Evolutionary conservation across 2,888 invertebrate species (phyloP).

Genomic region (Strigamia maritima): DNA sequence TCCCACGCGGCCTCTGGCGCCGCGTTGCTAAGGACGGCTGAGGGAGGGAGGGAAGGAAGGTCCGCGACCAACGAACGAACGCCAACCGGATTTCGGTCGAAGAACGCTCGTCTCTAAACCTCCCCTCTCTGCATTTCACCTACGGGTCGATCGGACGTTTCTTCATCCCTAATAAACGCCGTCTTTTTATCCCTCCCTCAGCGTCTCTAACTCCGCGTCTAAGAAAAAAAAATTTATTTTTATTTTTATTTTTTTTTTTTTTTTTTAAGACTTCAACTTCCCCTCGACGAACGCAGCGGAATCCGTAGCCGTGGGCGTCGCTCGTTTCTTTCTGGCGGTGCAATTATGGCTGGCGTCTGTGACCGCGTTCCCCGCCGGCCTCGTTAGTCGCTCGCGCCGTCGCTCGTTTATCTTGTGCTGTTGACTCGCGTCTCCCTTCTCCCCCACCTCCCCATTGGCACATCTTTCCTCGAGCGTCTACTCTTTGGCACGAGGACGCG

Average conservation of each 20-base stretch:
- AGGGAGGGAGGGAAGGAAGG: not conserved
- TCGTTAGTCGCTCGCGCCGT: constrained; percentile 19
- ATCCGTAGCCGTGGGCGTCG: constrained; percentile 22
- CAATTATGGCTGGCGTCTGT: constrained; percentile 26
- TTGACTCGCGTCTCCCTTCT: not conserved
- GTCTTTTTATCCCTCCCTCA: constrained; percentile 12
- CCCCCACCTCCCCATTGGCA: not conserved
- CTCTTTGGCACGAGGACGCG: constrained; percentile 10
- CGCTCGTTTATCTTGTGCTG: constrained; percentile 26
- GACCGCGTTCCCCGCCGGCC: constrained; percentile 21
- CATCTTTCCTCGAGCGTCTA: constrained; percentile 10
- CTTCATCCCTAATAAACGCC: constrained; percentile 20
- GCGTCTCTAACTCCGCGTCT: not conserved
- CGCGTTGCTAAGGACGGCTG: constrained; percentile 11
- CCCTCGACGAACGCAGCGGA: not conserved
- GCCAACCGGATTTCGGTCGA: constrained; percentile 3
- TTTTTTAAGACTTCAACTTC: not conserved
- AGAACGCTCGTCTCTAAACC: not conserved
- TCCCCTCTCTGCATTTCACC: not conserved
- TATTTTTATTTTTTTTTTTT: not conserved
- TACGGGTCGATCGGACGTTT: not conserved
- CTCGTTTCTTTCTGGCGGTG: constrained; percentile 20
- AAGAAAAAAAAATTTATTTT: not conserved
- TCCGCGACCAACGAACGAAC: constrained; percentile 6
- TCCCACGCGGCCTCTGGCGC: constrained; percentile 21